Percentiles rank a stretch among this genome's conserved stretches.
phyloP scores from a whole-genome alignment of 2,113 vertebrate genomes.

The Phaethornis superciliosus region DNA sequence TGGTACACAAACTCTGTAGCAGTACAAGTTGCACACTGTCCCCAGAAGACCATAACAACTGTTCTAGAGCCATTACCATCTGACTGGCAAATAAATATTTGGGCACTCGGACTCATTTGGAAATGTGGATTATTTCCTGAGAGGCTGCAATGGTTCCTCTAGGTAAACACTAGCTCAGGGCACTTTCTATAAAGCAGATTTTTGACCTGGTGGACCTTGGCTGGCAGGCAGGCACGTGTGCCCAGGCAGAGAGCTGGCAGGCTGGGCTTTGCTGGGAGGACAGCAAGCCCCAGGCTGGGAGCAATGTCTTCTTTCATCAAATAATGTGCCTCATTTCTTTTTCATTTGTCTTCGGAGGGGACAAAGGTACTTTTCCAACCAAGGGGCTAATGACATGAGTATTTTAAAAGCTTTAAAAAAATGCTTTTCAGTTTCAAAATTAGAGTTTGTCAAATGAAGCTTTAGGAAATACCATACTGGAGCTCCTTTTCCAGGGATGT shows the following conservation, averaged over 20 bases:
- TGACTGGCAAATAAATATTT: conserved; percentile 58
- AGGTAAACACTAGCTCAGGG: conserved; percentile 43
- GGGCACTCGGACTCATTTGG: not conserved
- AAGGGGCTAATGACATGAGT: not conserved
- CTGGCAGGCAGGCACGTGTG: conserved; percentile 21
- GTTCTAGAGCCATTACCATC: not conserved
- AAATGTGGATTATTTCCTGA: conserved; percentile 38
- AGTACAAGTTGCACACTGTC: not conserved
- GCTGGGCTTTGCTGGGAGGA: not conserved
- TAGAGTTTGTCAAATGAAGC: not conserved
- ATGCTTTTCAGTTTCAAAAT: not conserved
- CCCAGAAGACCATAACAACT: conserved; percentile 15
- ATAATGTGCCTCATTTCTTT: not conserved
- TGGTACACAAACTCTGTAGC: not conserved
- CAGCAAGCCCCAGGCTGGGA: not conserved
- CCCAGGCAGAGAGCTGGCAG: not conserved
- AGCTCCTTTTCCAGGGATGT: not conserved
- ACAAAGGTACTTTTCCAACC: not conserved
- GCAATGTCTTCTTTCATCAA: conserved; percentile 5
- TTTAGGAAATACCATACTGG: not conserved
- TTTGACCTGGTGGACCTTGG: conserved; percentile 58
- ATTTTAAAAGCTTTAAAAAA: not conserved
- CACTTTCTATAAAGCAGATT: not conserved
- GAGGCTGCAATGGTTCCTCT: conserved; percentile 15
- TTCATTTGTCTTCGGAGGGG: not conserved